A percentile compares a stretch with the other conserved stretches of the same genome.
Evolutionary conservation across 2,113 vertebrate genomes (phyloP).

Genomic region (Pungitius pungitius): DNA sequence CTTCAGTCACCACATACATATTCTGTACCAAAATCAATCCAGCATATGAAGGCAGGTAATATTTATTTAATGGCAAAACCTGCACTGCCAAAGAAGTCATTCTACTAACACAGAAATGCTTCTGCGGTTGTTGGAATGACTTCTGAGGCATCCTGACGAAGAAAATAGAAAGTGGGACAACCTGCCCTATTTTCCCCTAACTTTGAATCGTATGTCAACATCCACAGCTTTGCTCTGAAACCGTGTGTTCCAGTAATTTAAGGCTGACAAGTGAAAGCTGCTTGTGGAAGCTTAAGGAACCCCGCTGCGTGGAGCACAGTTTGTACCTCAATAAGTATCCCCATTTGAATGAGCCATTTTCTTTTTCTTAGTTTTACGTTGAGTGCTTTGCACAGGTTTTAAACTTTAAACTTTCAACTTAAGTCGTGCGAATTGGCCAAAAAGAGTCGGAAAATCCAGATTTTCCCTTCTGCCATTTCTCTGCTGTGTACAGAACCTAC

Average conservation of each 20-base stretch:
- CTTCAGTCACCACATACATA: neutral
- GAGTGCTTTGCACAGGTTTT: neutral
- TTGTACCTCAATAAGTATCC: constrained; percentile 16
- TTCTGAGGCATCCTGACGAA: constrained; percentile 7
- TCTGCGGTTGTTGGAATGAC: neutral
- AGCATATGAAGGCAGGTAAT: neutral
- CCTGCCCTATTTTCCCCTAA: constrained; percentile 20
- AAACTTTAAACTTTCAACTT: neutral
- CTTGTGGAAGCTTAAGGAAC: constrained; percentile 1
- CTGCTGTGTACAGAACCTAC: too few species aligned
- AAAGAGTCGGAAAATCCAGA: too few species aligned
- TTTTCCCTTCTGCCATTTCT: too few species aligned
- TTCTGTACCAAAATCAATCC: neutral
- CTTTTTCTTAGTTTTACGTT: neutral
- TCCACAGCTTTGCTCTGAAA: constrained; percentile 22
- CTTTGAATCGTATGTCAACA: constrained; percentile 42
- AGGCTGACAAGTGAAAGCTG: constrained; percentile 20
- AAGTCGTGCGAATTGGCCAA: too few species aligned
- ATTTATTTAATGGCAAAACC: neutral
- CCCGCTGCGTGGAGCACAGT: neutral
- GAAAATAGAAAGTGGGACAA: constrained; percentile 30
- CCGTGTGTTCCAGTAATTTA: constrained; percentile 13
- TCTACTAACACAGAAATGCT: neutral
- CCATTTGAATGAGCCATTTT: neutral
- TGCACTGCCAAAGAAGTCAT: neutral